Evolutionary conservation across 1,140 invertebrate genomes (phyloP).

Genomic region (Megalopta genalis): DNA sequence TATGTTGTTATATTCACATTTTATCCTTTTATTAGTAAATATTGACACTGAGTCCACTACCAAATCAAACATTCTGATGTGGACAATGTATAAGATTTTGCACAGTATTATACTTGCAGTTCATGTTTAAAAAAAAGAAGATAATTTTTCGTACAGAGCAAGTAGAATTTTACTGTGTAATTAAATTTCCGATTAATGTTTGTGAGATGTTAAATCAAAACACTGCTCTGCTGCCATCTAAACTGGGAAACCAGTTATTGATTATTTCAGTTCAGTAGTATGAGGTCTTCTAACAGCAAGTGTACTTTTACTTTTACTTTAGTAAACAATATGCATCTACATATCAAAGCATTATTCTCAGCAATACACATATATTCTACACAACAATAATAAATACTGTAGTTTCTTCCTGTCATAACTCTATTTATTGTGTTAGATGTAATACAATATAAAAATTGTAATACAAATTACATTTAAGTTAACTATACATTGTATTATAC

Average conservation of each 20-base stretch:
- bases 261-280: slow-evolving; percentile 48
- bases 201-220: slow-evolving; percentile 20
- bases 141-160: background rate
- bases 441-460: slow-evolving; percentile 4
- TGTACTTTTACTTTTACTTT: background rate
- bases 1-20: background rate
- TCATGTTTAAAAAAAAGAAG: background rate
- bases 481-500: slow-evolving; percentile 19
- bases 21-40: background rate
- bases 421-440: background rate
- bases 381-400: background rate
- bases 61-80: background rate
- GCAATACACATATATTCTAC: background rate
- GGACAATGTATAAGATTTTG: background rate
- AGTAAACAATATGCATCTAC: background rate
- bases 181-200: background rate
- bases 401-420: background rate
- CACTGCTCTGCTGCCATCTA: slow-evolving; percentile 58
- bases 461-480: slow-evolving; percentile 12
- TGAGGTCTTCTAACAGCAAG: background rate
- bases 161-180: background rate
- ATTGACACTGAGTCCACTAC: background rate
- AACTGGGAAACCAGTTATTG: slow-evolving; percentile 53
- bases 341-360: background rate
- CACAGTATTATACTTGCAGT: background rate